A percentile compares a stretch with the other conserved stretches of the same genome.
Conservation (phyloP, 2,113 vertebrate genomes). For the Antechinus stuartii region DNA sequence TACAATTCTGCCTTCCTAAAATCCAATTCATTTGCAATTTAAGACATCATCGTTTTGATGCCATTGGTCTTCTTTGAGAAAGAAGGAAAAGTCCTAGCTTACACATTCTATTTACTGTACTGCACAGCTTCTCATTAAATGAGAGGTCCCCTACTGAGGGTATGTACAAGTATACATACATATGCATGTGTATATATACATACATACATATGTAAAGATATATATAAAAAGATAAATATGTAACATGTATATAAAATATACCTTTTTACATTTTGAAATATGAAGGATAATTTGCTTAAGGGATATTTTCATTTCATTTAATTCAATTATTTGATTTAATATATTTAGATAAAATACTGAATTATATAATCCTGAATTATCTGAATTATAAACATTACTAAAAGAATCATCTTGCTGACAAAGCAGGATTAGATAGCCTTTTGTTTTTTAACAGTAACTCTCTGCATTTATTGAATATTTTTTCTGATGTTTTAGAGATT, state of each 20-base stretch:
- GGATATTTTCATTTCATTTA: conserved; percentile 18
- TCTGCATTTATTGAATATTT: conserved; percentile 24
- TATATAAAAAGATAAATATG: background rate
- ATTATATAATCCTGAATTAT: conserved; percentile 12
- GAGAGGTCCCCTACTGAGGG: background rate
- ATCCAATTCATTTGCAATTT: too few relatives aligned
- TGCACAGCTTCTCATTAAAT: background rate
- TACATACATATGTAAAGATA: background rate
- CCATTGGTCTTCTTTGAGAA: too few relatives aligned
- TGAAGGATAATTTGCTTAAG: background rate
- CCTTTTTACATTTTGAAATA: conserved; percentile 46
- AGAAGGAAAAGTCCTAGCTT: background rate
- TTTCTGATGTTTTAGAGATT: conserved; percentile 44
- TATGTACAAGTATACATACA: background rate
- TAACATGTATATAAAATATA: background rate
- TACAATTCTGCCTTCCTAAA: too few relatives aligned
- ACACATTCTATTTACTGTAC: background rate
- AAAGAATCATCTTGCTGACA: background rate
- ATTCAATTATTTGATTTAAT: conserved; percentile 22
- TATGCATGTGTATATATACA: background rate
- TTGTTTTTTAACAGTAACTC: conserved; percentile 34
- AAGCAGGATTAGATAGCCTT: conserved; percentile 26
- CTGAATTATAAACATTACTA: conserved; percentile 10
- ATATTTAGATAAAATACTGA: background rate
- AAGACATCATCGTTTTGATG: too few relatives aligned